Evolutionary conservation across 2,113 vertebrate genomes (phyloP).

Genomic region (Tylochromis polylepis): DNA sequence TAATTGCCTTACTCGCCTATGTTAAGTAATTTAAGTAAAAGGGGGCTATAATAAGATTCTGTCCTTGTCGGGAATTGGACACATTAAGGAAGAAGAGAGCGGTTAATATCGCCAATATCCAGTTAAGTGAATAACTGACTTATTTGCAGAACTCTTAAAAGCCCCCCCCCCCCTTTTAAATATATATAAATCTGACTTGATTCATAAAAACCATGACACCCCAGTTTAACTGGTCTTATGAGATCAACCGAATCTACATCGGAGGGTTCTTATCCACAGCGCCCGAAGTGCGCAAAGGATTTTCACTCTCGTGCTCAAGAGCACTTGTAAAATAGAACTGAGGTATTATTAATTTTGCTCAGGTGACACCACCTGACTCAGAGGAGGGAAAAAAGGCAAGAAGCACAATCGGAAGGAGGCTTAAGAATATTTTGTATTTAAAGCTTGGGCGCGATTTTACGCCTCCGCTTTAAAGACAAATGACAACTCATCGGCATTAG

Average conservation of each 20-base stretch:
- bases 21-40: background rate
- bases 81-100: background rate
- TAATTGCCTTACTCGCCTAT: background rate
- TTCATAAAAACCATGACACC: background rate
- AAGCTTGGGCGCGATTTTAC: background rate
- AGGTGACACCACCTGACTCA: background rate
- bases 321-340: background rate
- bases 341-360: slow-evolving; percentile 11
- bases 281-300: background rate
- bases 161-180: no score
- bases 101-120: background rate
- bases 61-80: background rate
- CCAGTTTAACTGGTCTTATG: background rate
- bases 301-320: background rate
- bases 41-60: background rate
- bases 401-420: background rate
- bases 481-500: slow-evolving; percentile 19
- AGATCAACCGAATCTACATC: background rate
- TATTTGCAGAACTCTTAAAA: background rate
- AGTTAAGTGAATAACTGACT: background rate
- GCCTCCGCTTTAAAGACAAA: slow-evolving; percentile 17
- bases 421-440: slow-evolving; percentile 8
- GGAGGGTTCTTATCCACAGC: background rate
- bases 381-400: background rate
- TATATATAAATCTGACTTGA: background rate